Evolutionary conservation across 2,113 vertebrate species (phyloP).

Genomic region (Gorsachius goisagi): DNA sequence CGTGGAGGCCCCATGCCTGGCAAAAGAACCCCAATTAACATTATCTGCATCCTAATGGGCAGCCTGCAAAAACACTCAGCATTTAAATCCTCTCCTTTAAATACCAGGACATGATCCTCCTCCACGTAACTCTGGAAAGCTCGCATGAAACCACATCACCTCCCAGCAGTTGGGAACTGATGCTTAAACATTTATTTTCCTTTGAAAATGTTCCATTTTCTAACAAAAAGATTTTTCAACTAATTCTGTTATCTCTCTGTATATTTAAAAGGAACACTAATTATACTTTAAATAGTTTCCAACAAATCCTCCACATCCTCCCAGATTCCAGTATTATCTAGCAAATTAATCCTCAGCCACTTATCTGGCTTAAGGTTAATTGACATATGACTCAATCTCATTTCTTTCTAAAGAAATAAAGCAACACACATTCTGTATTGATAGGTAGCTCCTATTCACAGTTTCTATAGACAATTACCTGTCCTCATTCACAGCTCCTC

Average conservation of each 20-base stretch:
- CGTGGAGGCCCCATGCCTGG: neutral
- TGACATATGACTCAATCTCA: neutral
- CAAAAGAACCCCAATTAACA: neutral
- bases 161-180: neutral
- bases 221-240: neutral
- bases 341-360: constrained; percentile 38
- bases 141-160: neutral
- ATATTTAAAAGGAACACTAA: constrained; percentile 1
- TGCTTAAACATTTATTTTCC: neutral
- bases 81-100: neutral
- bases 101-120: neutral
- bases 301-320: neutral
- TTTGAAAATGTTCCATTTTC: neutral
- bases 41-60: neutral
- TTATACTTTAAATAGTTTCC: constrained; percentile 15
- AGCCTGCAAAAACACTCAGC: neutral
- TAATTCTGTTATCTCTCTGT: neutral
- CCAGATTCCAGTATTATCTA: neutral
- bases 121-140: neutral
- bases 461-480: neutral
- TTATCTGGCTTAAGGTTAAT: constrained; percentile 40
- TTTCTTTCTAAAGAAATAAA: neutral
- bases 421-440: neutral
- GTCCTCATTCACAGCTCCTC: neutral
- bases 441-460: neutral